Percentiles rank a stretch among this genome's conserved stretches.
Conservation (phyloP, 2,888 invertebrate genomes). For the Trilocha varians region DNA sequence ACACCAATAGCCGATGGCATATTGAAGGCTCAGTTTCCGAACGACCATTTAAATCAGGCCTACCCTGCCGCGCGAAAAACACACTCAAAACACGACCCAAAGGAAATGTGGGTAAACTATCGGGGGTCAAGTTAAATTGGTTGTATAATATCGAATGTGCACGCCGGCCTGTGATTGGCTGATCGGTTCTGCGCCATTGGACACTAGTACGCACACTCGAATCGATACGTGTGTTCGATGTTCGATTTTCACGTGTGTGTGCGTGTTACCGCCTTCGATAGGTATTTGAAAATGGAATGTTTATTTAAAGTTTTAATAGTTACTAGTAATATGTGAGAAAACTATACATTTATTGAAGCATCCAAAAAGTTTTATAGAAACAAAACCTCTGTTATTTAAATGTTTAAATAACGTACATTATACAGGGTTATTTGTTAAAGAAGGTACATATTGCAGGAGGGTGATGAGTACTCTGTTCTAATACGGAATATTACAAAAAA, state of each 20-base stretch:
- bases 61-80: slow-evolving; percentile 18
- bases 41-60: slow-evolving; percentile 21
- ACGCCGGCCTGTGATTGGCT: slow-evolving; percentile 52
- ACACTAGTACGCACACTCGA: slow-evolving; percentile 73
- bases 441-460: no score
- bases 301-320: slow-evolving; percentile 27
- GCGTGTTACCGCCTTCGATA: slow-evolving; percentile 49
- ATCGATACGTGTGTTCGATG: slow-evolving; percentile 62
- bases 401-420: no score
- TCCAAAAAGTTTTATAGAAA: no score
- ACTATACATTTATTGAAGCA: no score
- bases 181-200: slow-evolving; percentile 76
- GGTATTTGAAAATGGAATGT: slow-evolving; percentile 26
- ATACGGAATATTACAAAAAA: no score
- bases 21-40: slow-evolving; percentile 52
- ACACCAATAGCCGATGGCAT: slow-evolving; percentile 56
- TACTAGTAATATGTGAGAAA: no score
- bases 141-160: slow-evolving; percentile 44
- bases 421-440: no score
- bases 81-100: slow-evolving; percentile 6
- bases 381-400: no score
- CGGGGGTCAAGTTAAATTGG: slow-evolving; percentile 24
- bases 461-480: no score
- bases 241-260: slow-evolving; percentile 34
- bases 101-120: slow-evolving; percentile 6